A percentile compares a stretch with the other conserved stretches of the same genome.
phyloP scores from a whole-genome alignment of 2,888 invertebrate species.

The Notodonta dromedarius region DNA sequence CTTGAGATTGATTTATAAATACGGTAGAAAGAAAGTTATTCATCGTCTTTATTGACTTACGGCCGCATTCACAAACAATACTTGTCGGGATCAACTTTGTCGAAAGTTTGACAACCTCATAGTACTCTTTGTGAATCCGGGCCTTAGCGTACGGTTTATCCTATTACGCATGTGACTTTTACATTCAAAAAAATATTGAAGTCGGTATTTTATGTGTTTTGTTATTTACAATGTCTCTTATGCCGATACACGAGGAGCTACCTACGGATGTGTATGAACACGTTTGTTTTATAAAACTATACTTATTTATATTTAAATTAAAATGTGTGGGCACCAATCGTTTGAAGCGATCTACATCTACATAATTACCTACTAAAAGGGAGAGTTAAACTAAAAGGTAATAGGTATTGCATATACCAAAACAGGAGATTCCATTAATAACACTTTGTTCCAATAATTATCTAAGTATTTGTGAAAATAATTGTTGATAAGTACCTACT shows the following conservation, averaged over 20 bases:
- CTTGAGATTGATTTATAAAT: too few species aligned
- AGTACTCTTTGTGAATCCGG: too few species aligned
- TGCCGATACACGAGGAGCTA: constrained; percentile 28
- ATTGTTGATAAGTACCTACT: constrained; percentile 12
- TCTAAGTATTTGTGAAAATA: constrained; percentile 37
- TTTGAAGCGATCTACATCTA: constrained; percentile 68
- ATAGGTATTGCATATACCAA: constrained; percentile 39
- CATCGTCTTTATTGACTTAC: too few species aligned
- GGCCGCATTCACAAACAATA: too few species aligned
- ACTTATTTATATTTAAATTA: constrained; percentile 34
- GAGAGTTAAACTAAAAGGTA: constrained; percentile 30
- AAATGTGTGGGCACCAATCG: constrained; percentile 65
- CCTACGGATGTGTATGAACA: not conserved
- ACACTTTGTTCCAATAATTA: constrained; percentile 7
- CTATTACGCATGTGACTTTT: too few species aligned
- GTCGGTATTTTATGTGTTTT: not conserved
- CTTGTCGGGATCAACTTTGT: too few species aligned
- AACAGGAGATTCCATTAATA: constrained; percentile 34
- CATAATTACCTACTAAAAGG: constrained; percentile 31
- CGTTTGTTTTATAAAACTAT: not conserved
- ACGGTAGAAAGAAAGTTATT: too few species aligned
- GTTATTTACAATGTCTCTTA: constrained; percentile 47
- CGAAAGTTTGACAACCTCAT: too few species aligned
- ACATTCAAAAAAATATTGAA: not conserved
- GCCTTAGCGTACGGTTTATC: too few species aligned